A percentile compares a stretch with the other conserved stretches of the same genome.
Evolutionary conservation across 2,113 vertebrate genomes (phyloP).

Genomic region (Heterochromis multidens): DNA sequence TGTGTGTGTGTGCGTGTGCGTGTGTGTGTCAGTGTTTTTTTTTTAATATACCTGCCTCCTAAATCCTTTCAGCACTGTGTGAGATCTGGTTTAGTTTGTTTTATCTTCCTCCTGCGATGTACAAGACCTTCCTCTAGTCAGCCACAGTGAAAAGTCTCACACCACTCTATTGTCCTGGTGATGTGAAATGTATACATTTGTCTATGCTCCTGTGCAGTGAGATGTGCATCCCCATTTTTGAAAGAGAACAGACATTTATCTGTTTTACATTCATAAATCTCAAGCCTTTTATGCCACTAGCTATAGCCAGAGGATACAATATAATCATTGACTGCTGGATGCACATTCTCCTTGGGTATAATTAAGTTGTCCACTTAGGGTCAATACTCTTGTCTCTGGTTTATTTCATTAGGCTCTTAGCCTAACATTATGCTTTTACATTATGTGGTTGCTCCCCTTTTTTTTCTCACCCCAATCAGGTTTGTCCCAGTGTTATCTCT

Average conservation of each 20-base stretch:
- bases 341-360: slow-evolving; percentile 58
- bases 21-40: no score
- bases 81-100: slow-evolving; percentile 34
- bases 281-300: slow-evolving; percentile 23
- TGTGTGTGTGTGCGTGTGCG: no score
- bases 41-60: slow-evolving; percentile 11
- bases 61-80: slow-evolving; percentile 31
- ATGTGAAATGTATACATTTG: slow-evolving; percentile 44
- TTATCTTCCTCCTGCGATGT: slow-evolving; percentile 32
- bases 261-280: slow-evolving; percentile 57
- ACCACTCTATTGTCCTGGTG: slow-evolving; percentile 40
- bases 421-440: slow-evolving; percentile 47
- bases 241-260: background rate
- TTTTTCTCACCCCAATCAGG: slow-evolving; percentile 20
- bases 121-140: slow-evolving; percentile 29
- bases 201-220: slow-evolving; percentile 27
- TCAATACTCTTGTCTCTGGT: slow-evolving; percentile 60
- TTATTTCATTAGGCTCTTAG: slow-evolving; percentile 58
- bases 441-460: slow-evolving; percentile 25
- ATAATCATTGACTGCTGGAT: slow-evolving; percentile 50
- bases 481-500: slow-evolving; percentile 34
- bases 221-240: slow-evolving; percentile 5
- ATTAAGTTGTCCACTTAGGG: slow-evolving; percentile 71
- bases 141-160: slow-evolving; percentile 32
- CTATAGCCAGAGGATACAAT: slow-evolving; percentile 34